These are phyloP conservation scores for Pollenia angustigena DNA, from an alignment of 2,888 invertebrate species.

Conservation along the genomic window DNA sequence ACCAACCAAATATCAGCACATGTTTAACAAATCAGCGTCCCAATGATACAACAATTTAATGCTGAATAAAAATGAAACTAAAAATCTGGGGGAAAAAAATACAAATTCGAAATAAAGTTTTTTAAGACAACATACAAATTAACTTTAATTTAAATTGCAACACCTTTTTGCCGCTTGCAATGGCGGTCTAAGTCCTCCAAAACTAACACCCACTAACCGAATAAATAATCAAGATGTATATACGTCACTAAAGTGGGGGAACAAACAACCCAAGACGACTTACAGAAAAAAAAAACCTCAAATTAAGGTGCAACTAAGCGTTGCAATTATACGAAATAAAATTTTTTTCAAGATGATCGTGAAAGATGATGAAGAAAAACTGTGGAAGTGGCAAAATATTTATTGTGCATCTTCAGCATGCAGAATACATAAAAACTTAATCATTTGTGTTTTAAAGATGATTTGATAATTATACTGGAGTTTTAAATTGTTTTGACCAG, in stretches of 20 bases:
- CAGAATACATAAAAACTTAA: too few species aligned
- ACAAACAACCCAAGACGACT: neutral
- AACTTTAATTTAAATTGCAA: constrained; percentile 55
- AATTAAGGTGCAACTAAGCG: constrained; percentile 70
- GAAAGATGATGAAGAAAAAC: too few species aligned
- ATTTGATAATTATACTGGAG: too few species aligned
- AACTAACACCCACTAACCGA: constrained; percentile 71
- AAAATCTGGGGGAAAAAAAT: neutral
- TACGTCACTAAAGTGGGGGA: neutral
- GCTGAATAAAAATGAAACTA: neutral
- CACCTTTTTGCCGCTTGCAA: constrained; percentile 26
- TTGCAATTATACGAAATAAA: constrained; percentile 49
- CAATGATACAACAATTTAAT: constrained; percentile 48
- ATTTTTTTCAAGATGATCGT: neutral
- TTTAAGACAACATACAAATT: constrained; percentile 20
- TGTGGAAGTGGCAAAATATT: too few species aligned
- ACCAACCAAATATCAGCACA: constrained; percentile 10
- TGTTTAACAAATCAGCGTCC: constrained; percentile 50
- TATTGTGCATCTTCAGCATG: too few species aligned
- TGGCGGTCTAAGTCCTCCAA: constrained; percentile 64
- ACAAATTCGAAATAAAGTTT: constrained; percentile 3
- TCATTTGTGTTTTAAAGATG: too few species aligned
- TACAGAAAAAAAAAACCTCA: constrained; percentile 13
- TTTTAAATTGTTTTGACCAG: too few species aligned
- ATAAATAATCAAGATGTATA: constrained; percentile 58